Conservation (phyloP, 1,140 invertebrate species). For the Sitodiplosis mosellana region DNA sequence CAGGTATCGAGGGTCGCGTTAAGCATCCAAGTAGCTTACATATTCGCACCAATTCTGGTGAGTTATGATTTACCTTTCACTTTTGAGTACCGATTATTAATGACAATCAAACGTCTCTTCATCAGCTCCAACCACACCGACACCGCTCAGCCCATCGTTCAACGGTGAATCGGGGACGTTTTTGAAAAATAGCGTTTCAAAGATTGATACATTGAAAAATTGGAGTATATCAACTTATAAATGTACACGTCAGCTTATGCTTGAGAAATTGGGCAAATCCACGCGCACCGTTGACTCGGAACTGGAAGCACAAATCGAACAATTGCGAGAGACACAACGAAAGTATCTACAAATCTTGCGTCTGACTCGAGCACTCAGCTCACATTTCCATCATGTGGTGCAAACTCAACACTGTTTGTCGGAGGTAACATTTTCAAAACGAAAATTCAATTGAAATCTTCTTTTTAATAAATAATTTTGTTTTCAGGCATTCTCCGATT, state of each 20-base stretch:
- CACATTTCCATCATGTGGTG: slow-evolving; percentile 77
- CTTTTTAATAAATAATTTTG: no score
- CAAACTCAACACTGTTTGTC: slow-evolving; percentile 44
- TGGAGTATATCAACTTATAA: slow-evolving; percentile 97
- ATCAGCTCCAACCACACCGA: slow-evolving; percentile 13
- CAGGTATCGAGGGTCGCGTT: slow-evolving; percentile 35
- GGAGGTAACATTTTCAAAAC: slow-evolving; percentile 7
- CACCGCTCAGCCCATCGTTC: slow-evolving; percentile 30
- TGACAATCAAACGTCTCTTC: slow-evolving; percentile 13
- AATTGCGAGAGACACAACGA: slow-evolving; percentile 78
- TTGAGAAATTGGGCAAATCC: slow-evolving; percentile 75
- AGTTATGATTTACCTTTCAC: slow-evolving; percentile 6
- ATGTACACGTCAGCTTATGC: slow-evolving; percentile 86
- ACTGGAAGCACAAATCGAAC: slow-evolving; percentile 81
- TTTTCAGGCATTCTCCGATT: slow-evolving; percentile 89
- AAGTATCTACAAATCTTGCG: slow-evolving; percentile 81
- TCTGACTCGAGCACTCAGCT: slow-evolving; percentile 63
- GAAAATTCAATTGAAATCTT: no score
- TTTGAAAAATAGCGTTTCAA: slow-evolving; percentile 42
- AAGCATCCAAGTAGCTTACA: slow-evolving; percentile 20
- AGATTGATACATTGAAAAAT: slow-evolving; percentile 78
- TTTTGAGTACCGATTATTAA: no score
- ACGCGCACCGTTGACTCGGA: slow-evolving; percentile 65
- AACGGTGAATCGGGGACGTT: slow-evolving; percentile 37
- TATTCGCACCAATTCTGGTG: slow-evolving; percentile 28